Base-by-base conservation (phyloP, 2,113 vertebrate genomes). In the Nesogale talazaci region DNA sequence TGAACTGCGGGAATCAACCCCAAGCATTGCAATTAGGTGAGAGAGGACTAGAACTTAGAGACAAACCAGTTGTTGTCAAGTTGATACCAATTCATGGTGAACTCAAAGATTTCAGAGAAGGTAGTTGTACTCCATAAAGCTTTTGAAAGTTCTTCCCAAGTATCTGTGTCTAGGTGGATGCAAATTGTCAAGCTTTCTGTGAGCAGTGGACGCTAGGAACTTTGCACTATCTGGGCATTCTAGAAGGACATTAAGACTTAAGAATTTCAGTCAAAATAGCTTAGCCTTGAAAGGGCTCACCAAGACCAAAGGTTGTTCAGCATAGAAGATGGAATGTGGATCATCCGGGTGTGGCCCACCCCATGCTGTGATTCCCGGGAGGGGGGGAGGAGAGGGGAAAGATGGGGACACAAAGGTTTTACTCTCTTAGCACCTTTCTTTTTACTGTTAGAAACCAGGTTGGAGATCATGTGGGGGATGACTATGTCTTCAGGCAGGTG, bases 1-100 rank as follows among this genome's bases (percentile, higher is more conserved):
- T 34, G n/a, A 10, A 6, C 6, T 36, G 2, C 5, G 1, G 29
- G 4, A 3, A 40, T 36, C 11, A 9, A 10, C 6, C 17, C 16
- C 7, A 4, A 27, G 16, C 14, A 5, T 11, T 34, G 2, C 7
- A 11, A 74, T 11, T 42, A 3, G 1, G 23, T 61, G 22, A 65
- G 23, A 63, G 57, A 23, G 59, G 17, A 61, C 17, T 19, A 61
- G 59, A 61, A 27, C 63, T 25, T 25, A 27, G 63, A 25, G 29
- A 65, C 22, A 22, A 27, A 65, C 63, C 25, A 65, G 63, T 65
- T 65, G 61, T 63, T 63, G 63, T 61, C 59, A 61, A 65, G 23
- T 65, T 25, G 69, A 70, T 20, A 19, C 69, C n/a, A 70, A 70
- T 4, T 70, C 31, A 70, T 34, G 69, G 12, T 34, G n/a, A 70